phyloP scores from a whole-genome alignment of 2,797 vertebrate species.

The Gymnocypris eckloni region DNA sequence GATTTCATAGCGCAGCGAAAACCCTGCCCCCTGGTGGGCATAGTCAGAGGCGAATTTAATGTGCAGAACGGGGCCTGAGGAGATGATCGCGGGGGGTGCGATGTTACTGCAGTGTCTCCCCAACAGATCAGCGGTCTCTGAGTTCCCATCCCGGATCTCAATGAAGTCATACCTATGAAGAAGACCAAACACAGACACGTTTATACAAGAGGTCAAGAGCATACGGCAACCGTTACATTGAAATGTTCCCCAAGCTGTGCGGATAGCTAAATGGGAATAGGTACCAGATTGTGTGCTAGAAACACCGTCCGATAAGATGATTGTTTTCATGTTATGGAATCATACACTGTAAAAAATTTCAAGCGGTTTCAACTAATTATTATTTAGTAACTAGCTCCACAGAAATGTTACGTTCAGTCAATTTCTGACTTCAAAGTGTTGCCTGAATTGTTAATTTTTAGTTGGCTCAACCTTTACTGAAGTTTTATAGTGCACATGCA shows the following conservation, averaged over 20 bases:
- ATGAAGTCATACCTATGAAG: constrained; percentile 92
- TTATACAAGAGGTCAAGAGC: constrained; percentile 35
- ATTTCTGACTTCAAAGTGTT: no score
- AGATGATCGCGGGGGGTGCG: constrained; percentile 94
- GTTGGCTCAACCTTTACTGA: no score
- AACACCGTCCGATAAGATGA: not conserved
- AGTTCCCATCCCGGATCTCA: constrained; percentile 93
- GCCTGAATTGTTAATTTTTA: no score
- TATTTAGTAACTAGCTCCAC: no score
- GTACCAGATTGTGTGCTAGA: not conserved
- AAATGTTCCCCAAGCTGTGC: constrained; percentile 4
- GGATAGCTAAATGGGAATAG: constrained; percentile 16
- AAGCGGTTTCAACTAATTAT: no score
- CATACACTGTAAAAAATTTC: no score
- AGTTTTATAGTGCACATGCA: no score
- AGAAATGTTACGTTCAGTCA: no score
- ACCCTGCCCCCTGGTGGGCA: constrained; percentile 94
- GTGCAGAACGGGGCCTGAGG: constrained; percentile 89
- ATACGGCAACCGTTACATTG: not conserved
- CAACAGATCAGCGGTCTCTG: constrained; percentile 87
- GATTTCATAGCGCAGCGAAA: constrained; percentile 98
- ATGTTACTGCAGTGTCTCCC: constrained; percentile 98
- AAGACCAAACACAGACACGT: constrained; percentile 29
- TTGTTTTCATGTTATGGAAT: not conserved
- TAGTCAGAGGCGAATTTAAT: constrained; percentile 97